Base-by-base conservation (phyloP, 2,888 invertebrate genomes). In the Cloeon dipterum region DNA sequence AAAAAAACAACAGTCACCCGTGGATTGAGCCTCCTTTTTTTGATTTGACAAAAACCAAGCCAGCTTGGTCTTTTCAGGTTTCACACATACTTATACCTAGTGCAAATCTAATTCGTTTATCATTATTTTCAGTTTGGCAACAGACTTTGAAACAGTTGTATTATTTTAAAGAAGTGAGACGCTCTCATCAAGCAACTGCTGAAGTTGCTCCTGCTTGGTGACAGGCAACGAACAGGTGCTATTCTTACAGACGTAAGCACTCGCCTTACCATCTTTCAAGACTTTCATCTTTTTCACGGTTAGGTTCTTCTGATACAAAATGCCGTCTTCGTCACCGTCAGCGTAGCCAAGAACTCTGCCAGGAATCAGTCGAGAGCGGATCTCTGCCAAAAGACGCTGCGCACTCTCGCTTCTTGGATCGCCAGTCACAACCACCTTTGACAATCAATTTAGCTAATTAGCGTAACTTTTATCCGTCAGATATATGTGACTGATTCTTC, bases 171-270 rank as follows among this genome's bases (percentile, higher is more conserved):
- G n/a, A n/a, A n/a, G n/a, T n/a, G n/a, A 8, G 25, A 23, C n/a
- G 25, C 25, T 25, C 14, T 29, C 29, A 8, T 29, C 29, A n/a
- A 78, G 57, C 16, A 72, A 54, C 16, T 55, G 56, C 40, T 65
- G 66, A 8, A 79, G 60, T 38, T 72, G 67, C 13, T 65, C 62
- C 0, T 71, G 66, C 37, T 70, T 68, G 0, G 70, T 72, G 34
- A 79, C 74, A 3, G 82, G 82, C 37, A 79, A 56, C 4, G 73
- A 71, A 53, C 82, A 83, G 2, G 74, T 62, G 52, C 68, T 73
- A 46, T 76, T 70, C 5, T 73, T 65, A 51, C 83, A 83, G n/a
- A 82, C 75, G 52, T 74, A 81, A 17, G 74, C 81, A 0, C 74
- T 69, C 1, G 78, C 68, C 37, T 63, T 65, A 18, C 69, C 72